Percentiles rank a stretch among this genome's conserved stretches.
Conservation (phyloP, 2,888 invertebrate genomes). For the Arctia plantaginis region DNA sequence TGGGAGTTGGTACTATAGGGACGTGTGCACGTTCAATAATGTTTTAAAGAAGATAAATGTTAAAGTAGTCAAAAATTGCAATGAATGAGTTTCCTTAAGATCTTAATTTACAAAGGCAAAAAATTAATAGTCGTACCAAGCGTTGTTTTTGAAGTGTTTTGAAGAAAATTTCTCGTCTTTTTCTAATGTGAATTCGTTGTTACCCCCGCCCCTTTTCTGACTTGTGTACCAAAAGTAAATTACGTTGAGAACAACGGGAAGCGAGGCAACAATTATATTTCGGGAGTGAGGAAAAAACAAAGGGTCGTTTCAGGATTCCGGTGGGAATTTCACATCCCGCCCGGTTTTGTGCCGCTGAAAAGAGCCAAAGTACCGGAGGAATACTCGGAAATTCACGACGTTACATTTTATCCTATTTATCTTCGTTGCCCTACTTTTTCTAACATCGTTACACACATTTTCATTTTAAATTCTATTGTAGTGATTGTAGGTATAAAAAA, state of each 20-base stretch:
- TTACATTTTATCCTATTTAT: slow-evolving; percentile 62
- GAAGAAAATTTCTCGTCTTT: slow-evolving; percentile 60
- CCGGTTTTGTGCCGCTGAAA: slow-evolving; percentile 61
- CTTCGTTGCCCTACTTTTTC: slow-evolving; percentile 57
- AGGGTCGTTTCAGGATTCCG: slow-evolving; percentile 77
- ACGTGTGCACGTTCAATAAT: neutral
- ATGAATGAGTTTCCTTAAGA: neutral
- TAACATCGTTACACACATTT: slow-evolving; percentile 23
- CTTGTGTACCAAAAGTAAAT: slow-evolving; percentile 79
- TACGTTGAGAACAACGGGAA: slow-evolving; percentile 73
- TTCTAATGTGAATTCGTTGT: slow-evolving; percentile 61
- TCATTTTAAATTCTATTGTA: slow-evolving; percentile 21
- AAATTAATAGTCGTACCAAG: slow-evolving; percentile 36
- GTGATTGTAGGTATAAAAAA: slow-evolving; percentile 2
- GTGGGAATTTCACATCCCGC: slow-evolving; percentile 74
- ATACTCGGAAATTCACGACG: slow-evolving; percentile 68
- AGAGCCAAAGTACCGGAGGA: slow-evolving; percentile 68
- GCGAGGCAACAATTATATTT: slow-evolving; percentile 78
- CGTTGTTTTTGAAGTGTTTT: slow-evolving; percentile 59
- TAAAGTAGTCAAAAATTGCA: neutral
- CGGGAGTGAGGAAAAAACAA: slow-evolving; percentile 78
- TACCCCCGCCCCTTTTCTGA: slow-evolving; percentile 66
- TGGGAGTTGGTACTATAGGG: neutral
- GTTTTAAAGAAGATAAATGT: neutral
- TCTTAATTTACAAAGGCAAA: neutral